Conservation (phyloP, 2,888 invertebrate species). For the Hirtodrosophila trivittata region DNA sequence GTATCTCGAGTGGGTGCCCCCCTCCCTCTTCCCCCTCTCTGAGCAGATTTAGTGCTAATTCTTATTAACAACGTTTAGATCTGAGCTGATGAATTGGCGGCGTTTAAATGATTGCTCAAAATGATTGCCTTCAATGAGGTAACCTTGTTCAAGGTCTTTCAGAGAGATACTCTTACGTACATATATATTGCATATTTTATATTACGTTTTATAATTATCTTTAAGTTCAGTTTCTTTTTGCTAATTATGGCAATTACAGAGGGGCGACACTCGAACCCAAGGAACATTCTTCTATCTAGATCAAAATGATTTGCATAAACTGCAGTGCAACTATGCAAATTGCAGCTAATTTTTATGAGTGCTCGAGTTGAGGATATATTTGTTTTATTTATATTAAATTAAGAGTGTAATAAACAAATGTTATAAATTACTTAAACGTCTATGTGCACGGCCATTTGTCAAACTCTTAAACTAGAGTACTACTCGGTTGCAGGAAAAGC, state of each 20-base stretch:
- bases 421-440: slow-evolving; percentile 44
- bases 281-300: slow-evolving; percentile 63
- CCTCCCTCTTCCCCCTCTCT: neutral
- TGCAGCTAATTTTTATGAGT: slow-evolving; percentile 70
- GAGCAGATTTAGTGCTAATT: slow-evolving; percentile 10
- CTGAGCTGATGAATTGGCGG: too few relatives aligned
- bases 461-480: too few relatives aligned
- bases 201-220: too few relatives aligned
- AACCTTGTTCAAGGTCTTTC: slow-evolving; percentile 64
- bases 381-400: too few relatives aligned
- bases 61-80: slow-evolving; percentile 6
- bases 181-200: too few relatives aligned
- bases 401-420: slow-evolving; percentile 48
- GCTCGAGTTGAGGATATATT: too few relatives aligned
- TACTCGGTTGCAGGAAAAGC: neutral
- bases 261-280: slow-evolving; percentile 48
- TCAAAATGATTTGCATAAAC: slow-evolving; percentile 71
- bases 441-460: slow-evolving; percentile 6
- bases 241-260: slow-evolving; percentile 74
- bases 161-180: too few relatives aligned
- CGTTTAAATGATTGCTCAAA: slow-evolving; percentile 18
- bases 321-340: slow-evolving; percentile 74
- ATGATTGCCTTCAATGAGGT: slow-evolving; percentile 41
- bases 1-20: slow-evolving; percentile 36
- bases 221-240: slow-evolving; percentile 16